These are phyloP conservation scores for Podarcis raffonei DNA, from an alignment of 2,113 vertebrate genomes.

Conservation along the genomic window DNA sequence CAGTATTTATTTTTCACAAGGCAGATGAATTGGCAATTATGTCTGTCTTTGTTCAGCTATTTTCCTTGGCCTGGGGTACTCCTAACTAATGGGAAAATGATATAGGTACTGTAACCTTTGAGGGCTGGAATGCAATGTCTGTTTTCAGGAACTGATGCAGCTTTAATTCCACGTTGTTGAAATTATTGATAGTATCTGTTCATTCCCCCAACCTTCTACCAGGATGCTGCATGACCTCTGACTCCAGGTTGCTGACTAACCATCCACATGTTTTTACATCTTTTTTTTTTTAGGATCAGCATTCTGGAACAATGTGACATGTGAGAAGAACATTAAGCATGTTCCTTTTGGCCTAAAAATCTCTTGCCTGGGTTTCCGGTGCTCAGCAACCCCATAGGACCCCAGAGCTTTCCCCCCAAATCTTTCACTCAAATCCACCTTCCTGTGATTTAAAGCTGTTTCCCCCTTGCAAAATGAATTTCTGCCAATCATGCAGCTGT, in stretches of 20 bases:
- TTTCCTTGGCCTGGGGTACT: neutral
- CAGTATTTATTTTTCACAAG: neutral
- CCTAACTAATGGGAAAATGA: neutral
- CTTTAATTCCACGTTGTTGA: neutral
- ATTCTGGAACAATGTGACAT: neutral
- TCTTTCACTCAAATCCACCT: neutral
- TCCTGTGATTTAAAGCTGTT: no score
- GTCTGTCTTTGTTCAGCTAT: neutral
- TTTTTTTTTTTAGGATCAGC: conserved; percentile 33
- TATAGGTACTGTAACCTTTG: fast-evolving
- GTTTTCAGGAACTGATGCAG: conserved; percentile 22
- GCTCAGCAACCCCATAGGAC: no score
- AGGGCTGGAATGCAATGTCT: neutral
- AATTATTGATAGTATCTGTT: conserved; percentile 1
- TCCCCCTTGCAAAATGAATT: neutral
- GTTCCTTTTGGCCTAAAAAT: neutral
- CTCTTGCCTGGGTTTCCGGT: neutral
- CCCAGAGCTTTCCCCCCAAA: neutral
- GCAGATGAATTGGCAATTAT: neutral
- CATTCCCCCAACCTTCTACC: neutral
- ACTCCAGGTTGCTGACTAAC: neutral
- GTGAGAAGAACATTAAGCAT: conserved; percentile 23
- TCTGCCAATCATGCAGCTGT: neutral
- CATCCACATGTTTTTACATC: neutral
- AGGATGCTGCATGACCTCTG: neutral